Evolutionary conservation across 2,113 vertebrate genomes (phyloP).

Genomic region (Chionodraco myersi): DNA sequence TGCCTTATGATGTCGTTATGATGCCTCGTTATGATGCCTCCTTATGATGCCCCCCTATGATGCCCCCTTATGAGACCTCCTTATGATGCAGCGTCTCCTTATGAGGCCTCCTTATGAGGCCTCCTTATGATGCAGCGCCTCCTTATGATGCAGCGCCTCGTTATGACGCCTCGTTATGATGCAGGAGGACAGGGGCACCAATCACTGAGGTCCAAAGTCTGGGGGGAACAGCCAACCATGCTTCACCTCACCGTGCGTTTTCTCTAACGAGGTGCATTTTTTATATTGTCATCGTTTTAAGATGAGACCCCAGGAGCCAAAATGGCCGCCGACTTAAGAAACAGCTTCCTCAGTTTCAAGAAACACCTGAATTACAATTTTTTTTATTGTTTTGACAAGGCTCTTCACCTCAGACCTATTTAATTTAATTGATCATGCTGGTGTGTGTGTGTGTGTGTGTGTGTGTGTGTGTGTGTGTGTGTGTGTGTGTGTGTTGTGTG

Average conservation of each 20-base stretch:
- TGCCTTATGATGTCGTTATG: too few species aligned
- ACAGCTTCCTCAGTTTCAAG: conserved; percentile 3
- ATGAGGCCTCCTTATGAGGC: background rate
- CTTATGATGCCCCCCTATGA: too few species aligned
- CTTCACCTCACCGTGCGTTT: conserved; percentile 2
- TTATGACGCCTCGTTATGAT: conserved; percentile 71
- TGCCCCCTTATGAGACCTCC: too few species aligned
- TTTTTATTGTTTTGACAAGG: conserved; percentile 33
- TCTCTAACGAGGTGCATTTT: conserved; percentile 3
- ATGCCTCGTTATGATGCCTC: too few species aligned
- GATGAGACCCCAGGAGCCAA: conserved; percentile 57
- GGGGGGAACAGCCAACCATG: conserved; percentile 24
- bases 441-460: background rate
- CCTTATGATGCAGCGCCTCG: background rate
- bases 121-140: conserved; percentile 61
- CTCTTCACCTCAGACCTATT: background rate
- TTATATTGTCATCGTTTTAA: conserved; percentile 70
- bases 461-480: too few species aligned
- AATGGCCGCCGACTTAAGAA: conserved; percentile 7
- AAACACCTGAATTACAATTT: conserved; percentile 9
- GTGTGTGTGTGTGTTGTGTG: too few species aligned
- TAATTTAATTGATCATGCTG: conserved; percentile 46
- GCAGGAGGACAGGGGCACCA: background rate
- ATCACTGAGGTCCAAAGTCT: background rate
- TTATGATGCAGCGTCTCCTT: too few species aligned